Evolutionary conservation across 2,113 vertebrate species (phyloP), one percentile per base, ranked within the genome.

Genomic region (Sakesphorus luctuosus): DNA sequence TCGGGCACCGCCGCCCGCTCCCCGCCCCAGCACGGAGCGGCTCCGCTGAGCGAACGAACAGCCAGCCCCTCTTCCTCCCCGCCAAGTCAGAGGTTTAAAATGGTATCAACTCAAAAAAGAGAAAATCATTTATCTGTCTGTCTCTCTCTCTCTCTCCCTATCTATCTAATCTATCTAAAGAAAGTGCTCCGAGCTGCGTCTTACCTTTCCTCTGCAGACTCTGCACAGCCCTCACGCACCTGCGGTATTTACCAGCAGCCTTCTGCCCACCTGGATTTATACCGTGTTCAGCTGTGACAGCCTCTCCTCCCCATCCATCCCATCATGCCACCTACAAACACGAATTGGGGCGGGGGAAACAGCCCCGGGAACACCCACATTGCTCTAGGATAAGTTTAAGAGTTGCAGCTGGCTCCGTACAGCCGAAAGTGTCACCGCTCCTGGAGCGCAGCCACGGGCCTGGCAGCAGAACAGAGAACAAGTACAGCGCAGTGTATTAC

Each of bases 371-470:
- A 35, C 50, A 63, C 50, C 28, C 16, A 13, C 25, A 1, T 0
- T 6, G 61, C 58, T 13, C 8, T 2, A 26, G 75, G 38, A 17
- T 43, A 33, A 19, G 0, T 3, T 16, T 3, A 11, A n/a, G 59
- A 44, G 13, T 11, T 10, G 12, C 4, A 2, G 13, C 0, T 18
- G 38, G 7, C 18, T 4, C 13, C 0, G 3, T 0, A 13, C 8
- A 35, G 50, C 46, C 6, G 7, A 4, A 26, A 7, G 5, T 0
- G 19, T 2, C 33, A n/a, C 63, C 63, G n/a, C 33, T 23, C 21
- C 21, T 10, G n/a, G 29, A 58, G 49, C 36, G 2, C 13, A 13
- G 63, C 44, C 26, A 35, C 50, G 8, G 4, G 13, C 6, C 44
- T 3, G 36, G 33, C 33, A 59, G 52, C 10, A 14, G n/a, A 40